Base-by-base conservation (phyloP, 2,888 invertebrate species). In the Nemoura dubitans region DNA sequence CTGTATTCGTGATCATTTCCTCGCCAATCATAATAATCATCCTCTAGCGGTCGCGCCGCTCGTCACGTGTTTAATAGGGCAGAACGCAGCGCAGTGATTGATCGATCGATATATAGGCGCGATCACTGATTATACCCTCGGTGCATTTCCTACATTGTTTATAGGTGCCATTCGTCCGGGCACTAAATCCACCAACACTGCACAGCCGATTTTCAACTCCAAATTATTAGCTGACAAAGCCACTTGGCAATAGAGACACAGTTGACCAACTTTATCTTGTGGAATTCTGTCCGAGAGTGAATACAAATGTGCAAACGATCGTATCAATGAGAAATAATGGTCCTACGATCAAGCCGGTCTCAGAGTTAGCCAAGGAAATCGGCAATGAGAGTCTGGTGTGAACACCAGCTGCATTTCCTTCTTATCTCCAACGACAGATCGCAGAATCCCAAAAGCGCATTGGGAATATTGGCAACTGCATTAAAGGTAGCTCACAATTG, bases 1-100 rank as follows among this genome's bases (percentile, higher is more conserved):
- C 59, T 59, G 14, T 59, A 59, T 59, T 59, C 59, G 59, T 59
- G 59, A 59, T 59, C 59, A 59, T 59, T 59, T 59, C 59, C 59
- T 59, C 59, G 59, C 16, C 59, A 16, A 59, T 59, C 59, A 59
- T 21, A 2, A 59, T 59, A 10, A 59, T 59, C 59, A 59, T 59
- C 16, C 59, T 59, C 1, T 14, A 21, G 59, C 59, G 21, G 21
- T 59, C 59, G 59, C 59, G 21, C 16, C 21, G 59, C 10, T 10
- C 10, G 21, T 10, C 59, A 59, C 59, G 59, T 59, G 59, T 10
- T 59, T 59, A 59, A 59, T 59, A 10, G 59, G 2, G 59, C 59
- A 59, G 59, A 59, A 21, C 59, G 59, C 21, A 7, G 2, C 59
- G 59, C 21, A 7, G 2, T 59, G 59, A 59, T 59, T 59, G 59